Conservation (phyloP, 1,140 invertebrate species). For the Drosophila malerkotliana region DNA sequence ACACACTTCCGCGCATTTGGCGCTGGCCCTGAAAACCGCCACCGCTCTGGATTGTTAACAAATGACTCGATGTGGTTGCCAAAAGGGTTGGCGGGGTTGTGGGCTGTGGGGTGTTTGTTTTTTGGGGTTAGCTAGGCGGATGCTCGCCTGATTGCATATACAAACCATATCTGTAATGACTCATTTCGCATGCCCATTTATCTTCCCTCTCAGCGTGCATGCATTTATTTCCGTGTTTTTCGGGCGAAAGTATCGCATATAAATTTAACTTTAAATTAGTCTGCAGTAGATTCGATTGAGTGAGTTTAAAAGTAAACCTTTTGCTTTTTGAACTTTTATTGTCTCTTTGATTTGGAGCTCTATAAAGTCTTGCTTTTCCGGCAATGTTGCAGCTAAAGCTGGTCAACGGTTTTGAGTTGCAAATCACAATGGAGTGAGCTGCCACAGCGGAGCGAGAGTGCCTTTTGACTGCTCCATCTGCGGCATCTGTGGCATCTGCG, state of each 20-base stretch:
- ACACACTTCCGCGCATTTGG: constrained; percentile 81
- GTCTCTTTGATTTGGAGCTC: no score
- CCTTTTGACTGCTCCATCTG: constrained; percentile 14
- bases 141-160: constrained; percentile 36
- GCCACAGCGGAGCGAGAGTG: constrained; percentile 15
- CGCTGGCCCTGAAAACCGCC: constrained; percentile 73
- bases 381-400: constrained; percentile 32
- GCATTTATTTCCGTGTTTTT: background rate
- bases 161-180: constrained; percentile 73
- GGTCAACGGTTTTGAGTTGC: constrained; percentile 65
- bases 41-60: constrained; percentile 75
- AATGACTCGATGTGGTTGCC: constrained; percentile 75
- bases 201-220: background rate
- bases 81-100: background rate
- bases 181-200: constrained; percentile 75
- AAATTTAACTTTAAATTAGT: background rate
- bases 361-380: no score
- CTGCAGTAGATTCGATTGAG: background rate
- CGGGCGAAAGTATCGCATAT: background rate
- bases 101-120: constrained; percentile 24
- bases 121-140: constrained; percentile 15
- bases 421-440: constrained; percentile 56
- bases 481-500: constrained; percentile 51
- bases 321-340: no score
- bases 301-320: no score